phyloP scores from a whole-genome alignment of 1,140 invertebrate genomes.

The Tetragonula clypearis region DNA sequence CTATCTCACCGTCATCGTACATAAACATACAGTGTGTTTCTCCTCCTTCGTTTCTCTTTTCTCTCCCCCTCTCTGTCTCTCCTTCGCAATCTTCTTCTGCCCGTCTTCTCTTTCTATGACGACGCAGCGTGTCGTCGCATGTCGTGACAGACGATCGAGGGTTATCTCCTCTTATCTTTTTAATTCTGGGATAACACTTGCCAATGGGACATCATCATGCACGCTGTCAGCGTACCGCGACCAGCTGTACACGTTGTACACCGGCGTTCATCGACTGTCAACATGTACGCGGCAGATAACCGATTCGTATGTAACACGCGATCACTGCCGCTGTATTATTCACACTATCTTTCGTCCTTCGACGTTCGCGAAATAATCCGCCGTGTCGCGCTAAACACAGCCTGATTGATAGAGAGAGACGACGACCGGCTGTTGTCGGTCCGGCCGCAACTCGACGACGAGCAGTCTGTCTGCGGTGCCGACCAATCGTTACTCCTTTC shows the following conservation, averaged over 20 bases:
- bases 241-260: constrained; percentile 21
- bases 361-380: background rate
- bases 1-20: background rate
- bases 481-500: background rate
- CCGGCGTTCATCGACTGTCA: constrained; percentile 11
- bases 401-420: background rate
- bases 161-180: constrained; percentile 51
- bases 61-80: background rate
- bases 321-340: background rate
- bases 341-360: background rate
- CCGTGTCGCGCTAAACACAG: background rate
- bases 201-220: constrained; percentile 8
- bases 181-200: constrained; percentile 40
- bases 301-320: too few species aligned
- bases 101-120: constrained; percentile 10
- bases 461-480: background rate
- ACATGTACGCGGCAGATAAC: background rate
- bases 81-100: background rate
- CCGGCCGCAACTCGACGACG: background rate
- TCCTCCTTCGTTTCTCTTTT: background rate
- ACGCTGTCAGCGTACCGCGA: background rate
- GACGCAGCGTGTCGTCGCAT: constrained; percentile 18
- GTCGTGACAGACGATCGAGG: constrained; percentile 37
- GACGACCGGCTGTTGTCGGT: background rate
- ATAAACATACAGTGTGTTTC: constrained; percentile 39